A percentile compares a stretch with the other conserved stretches of the same genome.
Evolutionary conservation across 2,888 invertebrate genomes (phyloP).

Genomic region (Drosophila greeni): DNA sequence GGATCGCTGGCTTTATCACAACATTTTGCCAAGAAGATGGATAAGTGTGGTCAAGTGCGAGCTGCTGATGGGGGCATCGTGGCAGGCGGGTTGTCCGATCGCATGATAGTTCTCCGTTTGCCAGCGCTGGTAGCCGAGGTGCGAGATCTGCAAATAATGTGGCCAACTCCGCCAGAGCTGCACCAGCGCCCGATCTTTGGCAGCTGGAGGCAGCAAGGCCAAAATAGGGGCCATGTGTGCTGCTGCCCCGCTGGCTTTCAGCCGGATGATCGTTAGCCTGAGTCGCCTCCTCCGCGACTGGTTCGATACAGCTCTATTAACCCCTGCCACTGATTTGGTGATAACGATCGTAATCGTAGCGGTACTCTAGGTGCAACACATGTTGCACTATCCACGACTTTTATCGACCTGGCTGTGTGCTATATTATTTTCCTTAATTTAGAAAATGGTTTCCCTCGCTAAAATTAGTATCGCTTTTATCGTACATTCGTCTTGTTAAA

Average conservation of each 20-base stretch:
- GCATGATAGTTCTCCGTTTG: conserved; percentile 32
- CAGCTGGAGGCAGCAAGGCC: conserved; percentile 17
- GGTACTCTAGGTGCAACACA: conserved; percentile 69
- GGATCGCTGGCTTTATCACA: conserved; percentile 61
- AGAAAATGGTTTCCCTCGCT: conserved; percentile 61
- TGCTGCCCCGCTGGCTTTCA: conserved; percentile 43
- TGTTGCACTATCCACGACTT: conserved; percentile 59
- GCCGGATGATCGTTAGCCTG: conserved; percentile 51
- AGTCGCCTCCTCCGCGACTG: conserved; percentile 41
- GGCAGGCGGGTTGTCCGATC: conserved; percentile 7
- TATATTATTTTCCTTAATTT: conserved; percentile 69
- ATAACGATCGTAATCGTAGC: conserved; percentile 77
- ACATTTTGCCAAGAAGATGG: conserved; percentile 63
- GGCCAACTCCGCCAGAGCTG: conserved; percentile 52
- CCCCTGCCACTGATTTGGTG: conserved; percentile 77
- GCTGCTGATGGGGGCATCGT: conserved; percentile 39
- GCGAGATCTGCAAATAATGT: conserved; percentile 73
- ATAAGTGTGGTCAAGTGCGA: conserved; percentile 71
- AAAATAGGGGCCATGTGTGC: conserved; percentile 65
- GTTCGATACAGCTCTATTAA: conserved; percentile 76
- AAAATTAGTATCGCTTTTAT: conserved; percentile 63
- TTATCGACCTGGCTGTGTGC: conserved; percentile 18
- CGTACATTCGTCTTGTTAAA: conserved; percentile 56
- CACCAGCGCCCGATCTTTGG: background rate
- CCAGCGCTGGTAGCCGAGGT: conserved; percentile 59